phyloP scores from a whole-genome alignment of 2,113 vertebrate species.

The Onychorhynchus coronatus region DNA sequence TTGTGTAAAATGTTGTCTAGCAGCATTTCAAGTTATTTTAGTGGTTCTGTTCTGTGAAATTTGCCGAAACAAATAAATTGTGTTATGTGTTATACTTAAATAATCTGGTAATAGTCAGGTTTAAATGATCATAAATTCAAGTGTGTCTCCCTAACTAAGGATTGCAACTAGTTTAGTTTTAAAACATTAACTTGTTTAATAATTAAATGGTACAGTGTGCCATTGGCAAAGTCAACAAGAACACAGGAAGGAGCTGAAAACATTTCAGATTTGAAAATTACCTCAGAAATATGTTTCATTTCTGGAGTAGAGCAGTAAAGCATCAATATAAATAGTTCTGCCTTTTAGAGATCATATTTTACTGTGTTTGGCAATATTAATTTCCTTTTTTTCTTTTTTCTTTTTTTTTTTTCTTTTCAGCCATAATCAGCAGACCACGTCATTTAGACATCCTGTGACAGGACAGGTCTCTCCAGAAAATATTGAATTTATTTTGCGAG shows the following conservation, averaged over 20 bases:
- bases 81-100: background rate
- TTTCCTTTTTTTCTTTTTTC: background rate
- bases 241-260: slow-evolving; percentile 9
- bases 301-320: background rate
- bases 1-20: background rate
- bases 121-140: background rate
- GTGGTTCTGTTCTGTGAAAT: background rate
- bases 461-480: slow-evolving; percentile 96
- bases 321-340: background rate
- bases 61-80: background rate
- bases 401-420: slow-evolving; percentile 70
- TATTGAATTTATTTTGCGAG: slow-evolving; percentile 90
- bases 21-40: background rate
- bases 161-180: background rate
- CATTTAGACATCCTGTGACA: slow-evolving; percentile 94
- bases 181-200: slow-evolving; percentile 8
- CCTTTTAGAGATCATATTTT: background rate
- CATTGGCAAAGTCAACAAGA: slow-evolving; percentile 14
- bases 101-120: background rate
- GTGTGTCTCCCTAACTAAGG: background rate
- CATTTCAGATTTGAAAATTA: background rate
- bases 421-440: slow-evolving; percentile 91
- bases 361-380: background rate
- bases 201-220: background rate
- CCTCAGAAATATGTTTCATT: background rate